Base-by-base conservation (phyloP, 2,888 invertebrate species). In the Xanthorhoe spadicearia region DNA sequence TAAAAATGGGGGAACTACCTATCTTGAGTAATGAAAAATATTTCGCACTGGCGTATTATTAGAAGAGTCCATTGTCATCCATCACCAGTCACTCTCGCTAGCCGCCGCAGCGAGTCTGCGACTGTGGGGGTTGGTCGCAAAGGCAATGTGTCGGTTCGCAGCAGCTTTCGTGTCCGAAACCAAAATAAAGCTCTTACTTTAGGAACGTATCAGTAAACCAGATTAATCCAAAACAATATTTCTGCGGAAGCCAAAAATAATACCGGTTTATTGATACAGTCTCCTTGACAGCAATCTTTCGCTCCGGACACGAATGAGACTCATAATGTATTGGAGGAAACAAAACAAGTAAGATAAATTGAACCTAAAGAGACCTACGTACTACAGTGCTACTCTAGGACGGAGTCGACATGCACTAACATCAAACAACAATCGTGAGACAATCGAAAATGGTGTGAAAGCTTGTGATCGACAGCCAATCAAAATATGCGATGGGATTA, bases 371-470 rank as follows among this genome's bases (percentile, higher is more conserved):
- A 46, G 56, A 67, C 53, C 49, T 56, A 50, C 35, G 23, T 4
- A 32, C 69, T 70, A 70, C 59, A 49, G 52, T 63, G 66, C 63
- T 60, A 53, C 74, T 76, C 66, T 58, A 55, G 66, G 72, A 73
- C 73, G 62, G 19, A 66, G 73, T 74, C 72, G 73, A 74, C 85
- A 86, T 84, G 84, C 83, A 84, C 74, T 71, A 71, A 69, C 71
- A 71, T 68, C 70, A 74, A 78, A 80, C 70, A 64, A 68, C 73
- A 70, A 67, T 64, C 61, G 69, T 72, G 67, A 80, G 77, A 85
- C 83, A 85, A 86, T 86, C 85, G 87, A 88, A 88, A 89, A 90
- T 90, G 88, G 85, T 89, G 89, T 85, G 78, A 82, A 81, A 85
- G 84, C 84, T 82, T 82, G 84, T 83, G 82, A 85, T 74, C 64